Conservation (phyloP, 1,140 invertebrate genomes). For the Leptinotarsa texana region DNA sequence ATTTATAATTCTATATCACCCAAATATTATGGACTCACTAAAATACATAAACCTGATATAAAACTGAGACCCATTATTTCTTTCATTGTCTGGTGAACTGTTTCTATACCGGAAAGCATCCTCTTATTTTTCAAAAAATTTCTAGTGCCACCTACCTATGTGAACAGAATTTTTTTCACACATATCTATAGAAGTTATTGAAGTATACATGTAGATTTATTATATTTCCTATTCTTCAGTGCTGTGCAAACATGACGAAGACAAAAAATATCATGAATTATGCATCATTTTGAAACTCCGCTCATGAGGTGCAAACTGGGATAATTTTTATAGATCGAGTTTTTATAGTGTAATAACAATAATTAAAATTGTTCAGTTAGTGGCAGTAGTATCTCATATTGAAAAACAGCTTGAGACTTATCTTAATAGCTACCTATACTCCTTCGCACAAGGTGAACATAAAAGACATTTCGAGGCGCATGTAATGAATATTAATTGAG, state of each 20-base stretch:
- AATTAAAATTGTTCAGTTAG: conserved; percentile 4
- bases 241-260: background rate
- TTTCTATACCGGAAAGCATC: no score
- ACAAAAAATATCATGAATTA: conserved; percentile 2
- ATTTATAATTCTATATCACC: no score
- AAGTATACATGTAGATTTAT: background rate
- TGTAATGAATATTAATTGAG: background rate
- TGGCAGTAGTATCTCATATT: conserved; percentile 1
- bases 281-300: conserved; percentile 1
- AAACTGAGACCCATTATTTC: no score
- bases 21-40: no score
- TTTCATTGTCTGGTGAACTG: no score
- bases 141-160: no score
- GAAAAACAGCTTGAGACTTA: conserved; percentile 6
- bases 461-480: conserved; percentile 5
- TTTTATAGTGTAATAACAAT: conserved; percentile 1
- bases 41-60: no score
- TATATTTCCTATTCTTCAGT: background rate
- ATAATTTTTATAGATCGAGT: conserved; percentile 6
- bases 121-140: no score
- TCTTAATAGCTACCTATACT: background rate
- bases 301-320: conserved; percentile 7
- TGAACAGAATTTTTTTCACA: no score
- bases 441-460: conserved; percentile 7
- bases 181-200: no score